phyloP scores from a whole-genome alignment of 64 coral and sea anemone genomes.

The Montipora sp. region DNA sequence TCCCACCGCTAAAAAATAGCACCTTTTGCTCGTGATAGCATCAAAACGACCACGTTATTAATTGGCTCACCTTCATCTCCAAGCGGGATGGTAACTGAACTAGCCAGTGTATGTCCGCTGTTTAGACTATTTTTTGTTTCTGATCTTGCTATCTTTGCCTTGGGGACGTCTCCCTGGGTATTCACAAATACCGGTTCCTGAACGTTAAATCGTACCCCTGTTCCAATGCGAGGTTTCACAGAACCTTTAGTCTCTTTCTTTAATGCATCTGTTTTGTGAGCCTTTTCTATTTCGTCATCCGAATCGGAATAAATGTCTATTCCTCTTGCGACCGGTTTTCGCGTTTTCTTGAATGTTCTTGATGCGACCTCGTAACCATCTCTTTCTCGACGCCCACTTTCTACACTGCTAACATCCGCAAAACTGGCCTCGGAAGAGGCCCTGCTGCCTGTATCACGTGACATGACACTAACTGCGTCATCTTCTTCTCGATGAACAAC shows the following conservation, averaged over 20 bases:
- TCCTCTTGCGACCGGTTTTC: background rate
- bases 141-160: conserved; percentile 52
- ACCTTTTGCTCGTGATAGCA: background rate
- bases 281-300: conserved; percentile 38
- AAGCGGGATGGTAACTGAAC: conserved; percentile 79
- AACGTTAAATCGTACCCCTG: conserved; percentile 79
- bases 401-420: conserved; percentile 88
- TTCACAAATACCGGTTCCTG: conserved; percentile 40
- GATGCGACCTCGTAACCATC: conserved; percentile 20
- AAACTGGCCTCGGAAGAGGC: conserved; percentile 91
- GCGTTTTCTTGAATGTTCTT: conserved; percentile 14
- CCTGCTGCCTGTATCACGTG: conserved; percentile 62
- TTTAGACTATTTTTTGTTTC: conserved; percentile 82
- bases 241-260: background rate
- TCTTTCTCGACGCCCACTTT: conserved; percentile 61
- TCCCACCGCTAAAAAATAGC: no score
- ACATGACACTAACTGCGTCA: conserved; percentile 39
- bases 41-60: background rate
- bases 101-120: conserved; percentile 72
- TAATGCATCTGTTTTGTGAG: conserved; percentile 1
- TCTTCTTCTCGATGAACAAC: conserved; percentile 9
- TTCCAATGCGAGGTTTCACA: conserved; percentile 38
- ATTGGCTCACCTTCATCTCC: conserved; percentile 45
- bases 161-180: conserved; percentile 14
- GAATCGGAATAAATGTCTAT: conserved; percentile 40